phyloP scores from a whole-genome alignment of 2,888 invertebrate genomes.

The Idaea straminata region DNA sequence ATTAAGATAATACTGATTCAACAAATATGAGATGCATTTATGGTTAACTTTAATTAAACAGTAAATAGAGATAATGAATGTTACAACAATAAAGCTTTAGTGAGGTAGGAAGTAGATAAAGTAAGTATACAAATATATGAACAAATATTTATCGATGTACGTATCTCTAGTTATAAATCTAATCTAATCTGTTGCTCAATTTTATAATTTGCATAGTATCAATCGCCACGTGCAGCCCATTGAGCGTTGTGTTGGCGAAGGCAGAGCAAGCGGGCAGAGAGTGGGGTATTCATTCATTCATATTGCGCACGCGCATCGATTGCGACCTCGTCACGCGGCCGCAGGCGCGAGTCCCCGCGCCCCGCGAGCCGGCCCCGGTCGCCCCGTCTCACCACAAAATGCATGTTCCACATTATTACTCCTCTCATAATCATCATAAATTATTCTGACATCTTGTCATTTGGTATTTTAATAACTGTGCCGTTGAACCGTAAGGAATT shows the following conservation, averaged over 20 bases:
- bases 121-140: constrained; percentile 8
- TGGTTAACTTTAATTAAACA: neutral
- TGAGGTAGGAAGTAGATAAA: constrained; percentile 8
- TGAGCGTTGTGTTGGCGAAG: constrained; percentile 50
- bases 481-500: constrained; percentile 48
- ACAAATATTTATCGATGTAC: neutral
- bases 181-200: neutral
- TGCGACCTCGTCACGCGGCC: constrained; percentile 43
- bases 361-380: constrained; percentile 17
- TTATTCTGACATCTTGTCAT: constrained; percentile 45
- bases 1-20: neutral
- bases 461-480: constrained; percentile 44
- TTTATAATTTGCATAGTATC: constrained; percentile 47
- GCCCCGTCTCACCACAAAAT: constrained; percentile 38
- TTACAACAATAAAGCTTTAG: neutral
- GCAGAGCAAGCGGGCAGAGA: constrained; percentile 32
- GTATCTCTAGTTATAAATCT: neutral
- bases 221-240: constrained; percentile 70
- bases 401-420: constrained; percentile 43
- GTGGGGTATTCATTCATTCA: constrained; percentile 69
- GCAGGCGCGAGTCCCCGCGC: constrained; percentile 34
- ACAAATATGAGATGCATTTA: neutral
- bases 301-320: constrained; percentile 59
- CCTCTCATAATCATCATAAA: constrained; percentile 57
- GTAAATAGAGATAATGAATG: neutral